Base-by-base conservation (phyloP, 1,140 invertebrate species). In the Drosophila leontia region DNA sequence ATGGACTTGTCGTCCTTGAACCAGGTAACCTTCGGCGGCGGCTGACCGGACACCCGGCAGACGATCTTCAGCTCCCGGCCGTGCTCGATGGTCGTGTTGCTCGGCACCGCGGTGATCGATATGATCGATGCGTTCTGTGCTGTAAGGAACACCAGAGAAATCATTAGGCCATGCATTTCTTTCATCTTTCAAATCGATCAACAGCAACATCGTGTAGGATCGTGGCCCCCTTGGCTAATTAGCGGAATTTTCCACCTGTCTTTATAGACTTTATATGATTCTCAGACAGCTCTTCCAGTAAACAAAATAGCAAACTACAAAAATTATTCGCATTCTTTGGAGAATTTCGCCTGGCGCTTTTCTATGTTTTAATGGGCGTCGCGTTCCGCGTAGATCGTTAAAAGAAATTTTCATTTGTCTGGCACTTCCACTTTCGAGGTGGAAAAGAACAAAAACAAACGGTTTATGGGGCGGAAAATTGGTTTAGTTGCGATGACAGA, bases 1-100 rank as follows among this genome's bases (percentile, higher is more conserved):
- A 93, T 93, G 64, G 95, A 95, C 87, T 94, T 94, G 82, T 95
- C 95, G 93, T 96, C 95, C 91, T 96, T 96, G 93, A 95, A 96
- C 96, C 96, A 97, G 75, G 94, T 94, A 72, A 96, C 95, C 88
- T 94, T 94, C 29, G 96, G 96, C 74, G 95, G 95, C 55, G 96
- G 96, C 44, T 95, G 94, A 4, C 95, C 96, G 82, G 94, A 94
- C 68, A 95, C 95, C 80, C 94, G 94, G 93, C 96, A 97, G 81
- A 95, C 93, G 69, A 96, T 94, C 92, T 94, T 94, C 91, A 96
- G 94, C 84, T 94, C 93, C 80, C 94, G 93, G 42, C 95, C 94
- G 19, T 93, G 92, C 53, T 91, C 85, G 44, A 93, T 92, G 26
- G 82, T 91, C 35, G 55, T 56, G 64, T 91, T 92, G 35, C 62